phyloP scores from a whole-genome alignment of 2,888 invertebrate genomes.

The Drosophila mulleri region DNA sequence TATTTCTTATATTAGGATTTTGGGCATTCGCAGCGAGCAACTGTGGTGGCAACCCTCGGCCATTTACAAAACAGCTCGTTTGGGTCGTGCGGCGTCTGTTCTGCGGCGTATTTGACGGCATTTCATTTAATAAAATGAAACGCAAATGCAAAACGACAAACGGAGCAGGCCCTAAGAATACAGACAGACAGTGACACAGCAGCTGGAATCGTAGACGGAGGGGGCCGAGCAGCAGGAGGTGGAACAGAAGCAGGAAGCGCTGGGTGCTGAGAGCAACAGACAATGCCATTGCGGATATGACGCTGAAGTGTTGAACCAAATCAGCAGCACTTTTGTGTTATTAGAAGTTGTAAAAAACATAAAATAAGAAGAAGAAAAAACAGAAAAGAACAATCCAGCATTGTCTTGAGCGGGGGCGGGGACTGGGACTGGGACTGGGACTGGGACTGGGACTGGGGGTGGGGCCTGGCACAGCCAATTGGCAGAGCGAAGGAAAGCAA shows the following conservation, averaged over 20 bases:
- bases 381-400: constrained; percentile 35
- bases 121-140: constrained; percentile 75
- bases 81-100: constrained; percentile 51
- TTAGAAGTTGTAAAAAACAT: constrained; percentile 69
- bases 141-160: constrained; percentile 63
- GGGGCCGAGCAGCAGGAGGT: neutral
- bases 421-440: neutral
- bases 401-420: neutral
- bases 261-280: constrained; percentile 28
- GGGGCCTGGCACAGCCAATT: constrained; percentile 46
- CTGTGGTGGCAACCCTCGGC: constrained; percentile 49
- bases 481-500: constrained; percentile 26
- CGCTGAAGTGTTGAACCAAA: constrained; percentile 73
- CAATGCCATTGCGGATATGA: constrained; percentile 66
- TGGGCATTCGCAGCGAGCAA: constrained; percentile 6
- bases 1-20: no score
- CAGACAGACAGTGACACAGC: constrained; percentile 46
- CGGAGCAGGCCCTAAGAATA: constrained; percentile 20
- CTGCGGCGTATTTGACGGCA: constrained; percentile 68
- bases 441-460: constrained; percentile 7
- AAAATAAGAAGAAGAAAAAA: constrained; percentile 1
- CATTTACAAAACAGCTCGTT: constrained; percentile 56
- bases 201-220: neutral
- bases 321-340: constrained; percentile 75
- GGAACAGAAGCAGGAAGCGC: neutral